Evolutionary conservation across 2,797 vertebrate genomes (phyloP), one percentile per base, ranked within the genome.

Genomic region (Myripristis jacobus): DNA sequence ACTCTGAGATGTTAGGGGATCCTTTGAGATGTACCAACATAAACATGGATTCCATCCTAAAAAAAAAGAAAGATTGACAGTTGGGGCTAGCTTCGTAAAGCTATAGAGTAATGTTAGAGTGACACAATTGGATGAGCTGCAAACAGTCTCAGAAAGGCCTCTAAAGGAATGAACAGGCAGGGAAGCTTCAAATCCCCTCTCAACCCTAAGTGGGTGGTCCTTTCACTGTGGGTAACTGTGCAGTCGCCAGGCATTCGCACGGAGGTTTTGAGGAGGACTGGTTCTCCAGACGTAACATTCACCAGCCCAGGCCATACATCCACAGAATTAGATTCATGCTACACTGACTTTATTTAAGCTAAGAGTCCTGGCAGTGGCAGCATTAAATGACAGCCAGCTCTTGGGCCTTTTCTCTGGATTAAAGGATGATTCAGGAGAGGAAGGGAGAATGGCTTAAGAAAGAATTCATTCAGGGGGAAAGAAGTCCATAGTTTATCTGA

Each of bases 181-280:
- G 89, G 89, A 91, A 87, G 89, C 87, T 92, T 87, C 88, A 93
- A 94, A 92, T 92, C 93, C 93, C 94, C 92, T 92, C 91, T 92
- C 93, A 92, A 91, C 81, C 93, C 94, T 93, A 92, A 94, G 93
- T 95, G 94, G 94, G 94, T 95, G 94, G 94, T 95, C 94, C 90
- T 92, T 92, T 94, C 91, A 93, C 91, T 92, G 93, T 89, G 91
- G 92, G 94, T 94, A 93, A 92, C 93, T 82, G 92, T 93, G 93
- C 92, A 93, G 94, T 94, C 92, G 88, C 88, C 91, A 94, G 87
- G 93, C 94, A 94, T 94, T 94, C 82, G 85, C 87, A 91, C 87
- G 76, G 88, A 92, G 88, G 77, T 82, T 89, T 92, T 91, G 86
- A 93, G 90, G 91, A 90, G 87, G 82, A 87, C 80, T 84, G 87